These are phyloP conservation scores for Bradynema listronoti DNA, from an alignment of 1,140 invertebrate genomes.

Conservation along the genomic window DNA sequence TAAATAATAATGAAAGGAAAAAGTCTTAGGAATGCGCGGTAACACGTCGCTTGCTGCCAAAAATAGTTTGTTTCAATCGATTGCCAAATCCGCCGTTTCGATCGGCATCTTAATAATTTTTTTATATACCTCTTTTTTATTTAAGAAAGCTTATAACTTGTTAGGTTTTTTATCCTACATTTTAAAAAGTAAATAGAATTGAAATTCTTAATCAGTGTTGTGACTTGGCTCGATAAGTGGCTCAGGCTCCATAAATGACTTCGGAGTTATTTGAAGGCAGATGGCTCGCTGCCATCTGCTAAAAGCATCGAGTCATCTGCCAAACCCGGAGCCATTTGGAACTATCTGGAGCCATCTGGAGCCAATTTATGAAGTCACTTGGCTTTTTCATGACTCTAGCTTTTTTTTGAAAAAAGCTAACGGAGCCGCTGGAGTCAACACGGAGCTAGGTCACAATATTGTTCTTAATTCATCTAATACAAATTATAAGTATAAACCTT, in stretches of 20 bases:
- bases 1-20: too few relatives aligned
- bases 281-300: too few relatives aligned
- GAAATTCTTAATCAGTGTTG: too few relatives aligned
- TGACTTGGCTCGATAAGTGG: not conserved
- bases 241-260: not conserved
- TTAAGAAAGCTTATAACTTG: constrained; percentile 2
- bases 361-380: too few relatives aligned
- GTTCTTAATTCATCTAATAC: not conserved
- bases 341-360: too few relatives aligned
- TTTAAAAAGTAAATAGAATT: too few relatives aligned
- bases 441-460: too few relatives aligned
- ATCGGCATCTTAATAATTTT: constrained; percentile 4
- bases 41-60: constrained; percentile 18
- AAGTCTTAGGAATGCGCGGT: too few relatives aligned
- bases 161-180: not conserved
- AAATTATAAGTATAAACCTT: constrained; percentile 14
- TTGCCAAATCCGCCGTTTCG: constrained; percentile 29
- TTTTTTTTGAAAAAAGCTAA: not conserved
- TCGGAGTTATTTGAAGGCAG: not conserved
- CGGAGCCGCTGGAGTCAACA: not conserved
- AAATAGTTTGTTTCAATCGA: constrained; percentile 43
- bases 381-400: not conserved
- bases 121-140: not conserved
- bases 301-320: too few relatives aligned
- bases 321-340: too few relatives aligned